Evolutionary conservation across 2,888 invertebrate genomes (phyloP).

Genomic region (Trachelus iudaicus): DNA sequence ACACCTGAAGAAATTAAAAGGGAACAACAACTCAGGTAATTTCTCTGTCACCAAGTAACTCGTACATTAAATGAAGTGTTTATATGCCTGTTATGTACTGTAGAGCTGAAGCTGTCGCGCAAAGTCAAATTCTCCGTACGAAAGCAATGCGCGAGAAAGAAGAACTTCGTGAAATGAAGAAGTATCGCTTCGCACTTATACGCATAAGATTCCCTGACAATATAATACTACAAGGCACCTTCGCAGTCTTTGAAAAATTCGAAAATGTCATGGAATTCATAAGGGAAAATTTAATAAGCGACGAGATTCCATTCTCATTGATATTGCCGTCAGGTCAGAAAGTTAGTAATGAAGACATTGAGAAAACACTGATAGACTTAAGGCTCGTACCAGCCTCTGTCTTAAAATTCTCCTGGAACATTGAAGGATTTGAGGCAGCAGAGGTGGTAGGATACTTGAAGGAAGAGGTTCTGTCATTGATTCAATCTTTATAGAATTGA

Average conservation of each 20-base stretch:
- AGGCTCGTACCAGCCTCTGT: constrained; percentile 86
- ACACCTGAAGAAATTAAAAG: constrained; percentile 85
- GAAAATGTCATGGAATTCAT: constrained; percentile 82
- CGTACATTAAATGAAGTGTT: constrained; percentile 13
- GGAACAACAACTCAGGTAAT: constrained; percentile 80
- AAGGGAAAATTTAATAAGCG: constrained; percentile 77
- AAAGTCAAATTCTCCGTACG: constrained; percentile 85
- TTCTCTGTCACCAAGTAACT: background rate
- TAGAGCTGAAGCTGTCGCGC: constrained; percentile 82
- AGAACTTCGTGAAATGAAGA: constrained; percentile 80
- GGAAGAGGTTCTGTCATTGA: constrained; percentile 80
- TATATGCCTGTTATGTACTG: constrained; percentile 25
- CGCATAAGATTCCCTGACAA: constrained; percentile 91
- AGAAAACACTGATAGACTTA: constrained; percentile 81
- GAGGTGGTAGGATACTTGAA: constrained; percentile 76
- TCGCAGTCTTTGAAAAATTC: constrained; percentile 85
- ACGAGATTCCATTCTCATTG: constrained; percentile 78
- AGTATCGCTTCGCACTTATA: constrained; percentile 87
- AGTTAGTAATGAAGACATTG: constrained; percentile 70
- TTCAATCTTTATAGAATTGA: constrained; percentile 68
- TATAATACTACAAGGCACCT: constrained; percentile 87
- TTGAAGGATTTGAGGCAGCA: constrained; percentile 67
- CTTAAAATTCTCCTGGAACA: constrained; percentile 80
- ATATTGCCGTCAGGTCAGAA: constrained; percentile 76
- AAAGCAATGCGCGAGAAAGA: constrained; percentile 96